phyloP scores from a whole-genome alignment of 2,797 vertebrate genomes.

The Diplodus sargus region DNA sequence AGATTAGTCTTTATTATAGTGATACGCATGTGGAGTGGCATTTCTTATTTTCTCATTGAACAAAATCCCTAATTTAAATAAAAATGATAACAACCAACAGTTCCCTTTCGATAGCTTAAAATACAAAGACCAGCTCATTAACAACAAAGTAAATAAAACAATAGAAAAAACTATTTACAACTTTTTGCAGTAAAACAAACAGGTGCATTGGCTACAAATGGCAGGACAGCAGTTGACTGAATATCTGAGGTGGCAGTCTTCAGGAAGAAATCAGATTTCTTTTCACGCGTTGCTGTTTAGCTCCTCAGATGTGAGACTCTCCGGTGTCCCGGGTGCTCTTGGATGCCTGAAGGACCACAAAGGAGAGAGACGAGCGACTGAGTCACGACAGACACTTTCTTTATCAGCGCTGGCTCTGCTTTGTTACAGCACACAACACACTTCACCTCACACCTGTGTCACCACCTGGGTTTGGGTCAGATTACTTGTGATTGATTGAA shows the following conservation, averaged over 20 bases:
- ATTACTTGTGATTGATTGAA: no score
- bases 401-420: slow-evolving; percentile 3
- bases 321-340: slow-evolving; percentile 78
- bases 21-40: background rate
- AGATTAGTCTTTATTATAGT: background rate
- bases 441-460: slow-evolving; percentile 10
- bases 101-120: slow-evolving; percentile 12
- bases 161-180: slow-evolving; percentile 30
- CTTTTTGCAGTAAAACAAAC: slow-evolving; percentile 18
- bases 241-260: background rate
- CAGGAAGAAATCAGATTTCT: background rate
- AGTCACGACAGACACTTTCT: slow-evolving; percentile 31
- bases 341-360: slow-evolving; percentile 67
- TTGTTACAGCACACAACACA: slow-evolving; percentile 9
- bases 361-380: slow-evolving; percentile 9
- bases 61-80: background rate
- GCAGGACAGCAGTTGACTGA: background rate
- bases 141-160: slow-evolving; percentile 4
- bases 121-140: background rate
- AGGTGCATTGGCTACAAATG: slow-evolving; percentile 2
- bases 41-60: background rate
- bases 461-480: no score
- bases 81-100: background rate
- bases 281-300: background rate
- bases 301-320: slow-evolving; percentile 76